Percentiles rank a stretch among this genome's conserved stretches.
These are phyloP conservation scores for Sericinus montela DNA, from an alignment of 2,888 invertebrate genomes.

Conservation along the genomic window DNA sequence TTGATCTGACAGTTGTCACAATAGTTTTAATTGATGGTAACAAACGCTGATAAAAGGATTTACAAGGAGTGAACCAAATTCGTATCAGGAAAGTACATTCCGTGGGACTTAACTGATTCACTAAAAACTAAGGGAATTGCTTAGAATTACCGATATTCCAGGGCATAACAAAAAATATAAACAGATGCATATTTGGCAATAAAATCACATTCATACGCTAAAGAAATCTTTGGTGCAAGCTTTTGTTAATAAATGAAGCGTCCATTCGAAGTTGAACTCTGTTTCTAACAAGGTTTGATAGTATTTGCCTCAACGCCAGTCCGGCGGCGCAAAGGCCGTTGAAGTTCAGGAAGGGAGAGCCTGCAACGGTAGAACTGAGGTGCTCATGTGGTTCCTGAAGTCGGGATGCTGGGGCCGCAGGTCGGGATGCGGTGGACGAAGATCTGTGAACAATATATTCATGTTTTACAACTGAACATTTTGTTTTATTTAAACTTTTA, in stretches of 20 bases:
- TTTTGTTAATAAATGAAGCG: constrained; percentile 8
- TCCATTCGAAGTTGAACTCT: constrained; percentile 10
- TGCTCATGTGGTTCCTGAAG: constrained; percentile 54
- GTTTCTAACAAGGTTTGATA: neutral
- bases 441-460: constrained; percentile 38
- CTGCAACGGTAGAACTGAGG: constrained; percentile 57
- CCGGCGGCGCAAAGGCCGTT: constrained; percentile 66
- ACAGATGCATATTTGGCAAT: neutral
- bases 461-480: too few species aligned
- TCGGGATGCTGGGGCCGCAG: constrained; percentile 57
- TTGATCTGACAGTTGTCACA: too few species aligned
- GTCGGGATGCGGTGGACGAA: constrained; percentile 56
- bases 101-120: too few species aligned
- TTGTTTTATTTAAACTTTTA: too few species aligned
- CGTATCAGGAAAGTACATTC: too few species aligned
- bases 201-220: constrained; percentile 16
- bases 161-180: constrained; percentile 6
- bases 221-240: constrained; percentile 25
- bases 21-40: too few species aligned
- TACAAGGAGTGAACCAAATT: too few species aligned
- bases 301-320: constrained; percentile 63
- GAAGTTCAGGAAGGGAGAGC: constrained; percentile 70
- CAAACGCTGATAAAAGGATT: too few species aligned
- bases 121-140: too few species aligned
- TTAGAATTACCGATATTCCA: neutral